A percentile compares a stretch with the other conserved stretches of the same genome.
phyloP scores from a whole-genome alignment of 2,797 vertebrate species.

The Lepilemur ruficaudatus region DNA sequence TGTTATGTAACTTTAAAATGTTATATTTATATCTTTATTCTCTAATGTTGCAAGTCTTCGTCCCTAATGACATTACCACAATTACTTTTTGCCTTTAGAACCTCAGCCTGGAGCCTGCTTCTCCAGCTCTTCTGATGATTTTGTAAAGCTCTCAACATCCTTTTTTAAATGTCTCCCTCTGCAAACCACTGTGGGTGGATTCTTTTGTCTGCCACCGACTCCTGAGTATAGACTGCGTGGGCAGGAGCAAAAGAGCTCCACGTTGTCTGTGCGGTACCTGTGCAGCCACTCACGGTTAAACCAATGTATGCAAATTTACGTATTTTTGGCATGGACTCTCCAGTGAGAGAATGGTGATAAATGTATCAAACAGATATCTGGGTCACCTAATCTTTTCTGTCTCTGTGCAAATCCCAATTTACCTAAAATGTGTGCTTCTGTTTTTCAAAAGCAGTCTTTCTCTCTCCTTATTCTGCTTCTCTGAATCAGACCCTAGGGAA shows the following conservation, averaged over 20 bases:
- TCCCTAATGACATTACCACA: not conserved
- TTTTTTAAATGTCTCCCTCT: not conserved
- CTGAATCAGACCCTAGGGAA: not conserved
- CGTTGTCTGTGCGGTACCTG: no score
- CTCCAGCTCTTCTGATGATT: not conserved
- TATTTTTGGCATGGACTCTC: not conserved
- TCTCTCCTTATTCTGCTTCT: not conserved
- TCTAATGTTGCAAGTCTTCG: not conserved
- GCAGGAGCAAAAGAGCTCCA: no score
- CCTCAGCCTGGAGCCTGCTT: not conserved
- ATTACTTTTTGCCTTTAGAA: not conserved
- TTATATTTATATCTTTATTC: not conserved
- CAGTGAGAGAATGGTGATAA: not conserved
- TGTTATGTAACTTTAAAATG: not conserved
- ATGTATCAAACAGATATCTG: not conserved
- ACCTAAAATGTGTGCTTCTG: not conserved
- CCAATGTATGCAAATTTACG: not conserved
- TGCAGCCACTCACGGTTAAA: not conserved
- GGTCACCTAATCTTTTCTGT: not conserved
- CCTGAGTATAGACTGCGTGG: not conserved
- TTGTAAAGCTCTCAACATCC: not conserved
- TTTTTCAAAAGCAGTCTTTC: not conserved
- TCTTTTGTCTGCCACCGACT: not conserved
- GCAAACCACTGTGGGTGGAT: not conserved
- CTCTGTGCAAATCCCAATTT: not conserved